Percentiles rank a stretch among this genome's conserved stretches.
phyloP scores from a whole-genome alignment of 2,797 vertebrate species.

The Vireo griseus region DNA sequence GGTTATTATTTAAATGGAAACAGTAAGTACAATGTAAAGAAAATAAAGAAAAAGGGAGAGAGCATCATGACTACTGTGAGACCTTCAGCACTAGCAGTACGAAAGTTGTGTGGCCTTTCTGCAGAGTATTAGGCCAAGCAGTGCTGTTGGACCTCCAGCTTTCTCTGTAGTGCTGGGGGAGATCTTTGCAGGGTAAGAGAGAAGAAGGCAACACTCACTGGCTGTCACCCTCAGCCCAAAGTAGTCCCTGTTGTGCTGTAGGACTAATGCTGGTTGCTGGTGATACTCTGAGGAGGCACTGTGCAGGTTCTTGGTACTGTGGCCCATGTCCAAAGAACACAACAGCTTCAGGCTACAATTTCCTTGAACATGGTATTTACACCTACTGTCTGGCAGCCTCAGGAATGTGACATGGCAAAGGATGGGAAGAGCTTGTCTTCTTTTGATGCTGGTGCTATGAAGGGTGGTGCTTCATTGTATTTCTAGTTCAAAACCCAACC shows the following conservation, averaged over 20 bases:
- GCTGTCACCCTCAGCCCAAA: not conserved
- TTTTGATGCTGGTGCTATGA: not conserved
- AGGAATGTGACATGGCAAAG: fast-evolving
- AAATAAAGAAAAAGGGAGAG: not conserved
- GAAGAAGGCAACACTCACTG: not conserved
- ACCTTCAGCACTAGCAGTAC: not conserved
- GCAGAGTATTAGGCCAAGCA: not conserved
- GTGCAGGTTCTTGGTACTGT: not conserved
- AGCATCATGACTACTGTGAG: not conserved
- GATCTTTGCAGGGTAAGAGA: not conserved
- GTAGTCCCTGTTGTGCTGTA: not conserved
- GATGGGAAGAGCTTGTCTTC: not conserved
- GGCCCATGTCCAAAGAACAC: not conserved
- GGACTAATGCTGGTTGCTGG: not conserved
- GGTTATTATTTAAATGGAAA: not conserved
- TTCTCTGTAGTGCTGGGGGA: not conserved
- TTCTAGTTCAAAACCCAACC: not conserved
- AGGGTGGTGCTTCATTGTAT: not conserved
- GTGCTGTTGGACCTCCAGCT: not conserved
- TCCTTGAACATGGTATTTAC: not conserved
- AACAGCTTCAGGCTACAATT: not conserved
- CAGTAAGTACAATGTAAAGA: not conserved
- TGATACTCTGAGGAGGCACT: not conserved
- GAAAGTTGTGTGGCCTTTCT: not conserved
- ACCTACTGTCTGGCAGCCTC: not conserved